These are phyloP conservation scores for Diplazon laetatorius DNA, from an alignment of 2,888 invertebrate genomes.

Conservation along the genomic window DNA sequence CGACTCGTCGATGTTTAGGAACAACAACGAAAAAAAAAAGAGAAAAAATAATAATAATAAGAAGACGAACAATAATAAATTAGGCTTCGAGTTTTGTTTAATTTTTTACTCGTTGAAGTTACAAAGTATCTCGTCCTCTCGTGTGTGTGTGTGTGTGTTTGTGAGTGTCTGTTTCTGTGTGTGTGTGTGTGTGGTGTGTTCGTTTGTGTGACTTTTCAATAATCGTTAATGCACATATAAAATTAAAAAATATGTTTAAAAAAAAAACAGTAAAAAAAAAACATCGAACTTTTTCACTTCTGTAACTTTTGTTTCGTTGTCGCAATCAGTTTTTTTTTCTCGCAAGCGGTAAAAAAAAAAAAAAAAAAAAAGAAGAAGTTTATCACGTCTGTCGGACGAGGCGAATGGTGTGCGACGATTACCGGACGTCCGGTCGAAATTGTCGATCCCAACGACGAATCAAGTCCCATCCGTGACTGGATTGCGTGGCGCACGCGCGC, in stretches of 20 bases:
- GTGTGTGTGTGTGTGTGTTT: conserved; percentile 20
- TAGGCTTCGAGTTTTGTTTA: conserved; percentile 71
- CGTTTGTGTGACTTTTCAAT: conserved; percentile 42
- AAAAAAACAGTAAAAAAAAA: too few species aligned
- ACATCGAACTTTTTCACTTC: conserved; percentile 68
- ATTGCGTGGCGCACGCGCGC: conserved; percentile 21
- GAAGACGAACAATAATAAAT: conserved; percentile 75
- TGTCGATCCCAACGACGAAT: conserved; percentile 1
- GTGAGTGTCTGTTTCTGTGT: conserved; percentile 45
- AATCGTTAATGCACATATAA: conserved; percentile 80
- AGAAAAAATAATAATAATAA: conserved; percentile 71
- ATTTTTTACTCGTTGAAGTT: conserved; percentile 64
- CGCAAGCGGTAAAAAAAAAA: conserved; percentile 65
- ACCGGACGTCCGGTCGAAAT: conserved; percentile 11
- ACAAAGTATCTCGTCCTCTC: conserved; percentile 73
- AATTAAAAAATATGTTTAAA: conserved; percentile 81
- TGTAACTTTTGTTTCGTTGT: neutral
- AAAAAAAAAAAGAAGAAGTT: conserved; percentile 54
- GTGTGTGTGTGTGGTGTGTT: conserved; percentile 1
- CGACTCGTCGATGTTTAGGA: conserved; percentile 76
- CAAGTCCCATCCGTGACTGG: too few species aligned
- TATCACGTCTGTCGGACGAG: conserved; percentile 1
- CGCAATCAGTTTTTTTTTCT: conserved; percentile 45
- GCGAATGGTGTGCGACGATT: conserved; percentile 10
- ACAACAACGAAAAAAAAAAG: conserved; percentile 75